Conservation (phyloP, 2,888 invertebrate species). For the Sarcophaga rosellei region DNA sequence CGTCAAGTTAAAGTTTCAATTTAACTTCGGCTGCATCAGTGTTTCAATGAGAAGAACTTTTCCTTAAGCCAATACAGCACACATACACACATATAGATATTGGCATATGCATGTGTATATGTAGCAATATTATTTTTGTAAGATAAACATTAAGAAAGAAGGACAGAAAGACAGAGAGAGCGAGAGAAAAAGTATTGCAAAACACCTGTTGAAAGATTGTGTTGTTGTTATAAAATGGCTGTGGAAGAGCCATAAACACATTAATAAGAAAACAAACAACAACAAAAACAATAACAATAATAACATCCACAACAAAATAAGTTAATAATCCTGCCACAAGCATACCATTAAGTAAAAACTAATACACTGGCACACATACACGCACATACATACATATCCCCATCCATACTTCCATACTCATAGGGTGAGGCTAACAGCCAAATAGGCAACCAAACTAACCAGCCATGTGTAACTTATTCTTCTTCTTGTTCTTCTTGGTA, state of each 20-base stretch:
- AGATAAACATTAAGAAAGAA: neutral
- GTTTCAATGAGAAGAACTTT: constrained; percentile 10
- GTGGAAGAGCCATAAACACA: constrained; percentile 57
- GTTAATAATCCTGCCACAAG: constrained; percentile 69
- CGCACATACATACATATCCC: neutral
- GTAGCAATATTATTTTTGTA: neutral
- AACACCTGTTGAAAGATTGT: constrained; percentile 65
- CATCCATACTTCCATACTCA: neutral
- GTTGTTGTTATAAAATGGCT: constrained; percentile 5
- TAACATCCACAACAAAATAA: constrained; percentile 40
- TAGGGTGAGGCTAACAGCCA: neutral
- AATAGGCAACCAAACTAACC: neutral
- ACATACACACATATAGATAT: neutral
- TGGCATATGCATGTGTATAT: no score
- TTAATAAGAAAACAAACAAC: constrained; percentile 56
- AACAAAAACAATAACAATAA: neutral
- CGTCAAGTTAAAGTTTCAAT: constrained; percentile 12
- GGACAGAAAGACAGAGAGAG: neutral
- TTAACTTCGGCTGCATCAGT: neutral
- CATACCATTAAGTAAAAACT: constrained; percentile 59
- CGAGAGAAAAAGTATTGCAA: constrained; percentile 9
- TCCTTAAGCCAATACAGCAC: constrained; percentile 1
- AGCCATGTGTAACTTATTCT: neutral
- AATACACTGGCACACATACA: constrained; percentile 26
- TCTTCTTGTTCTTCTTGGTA: neutral